phyloP scores from a whole-genome alignment of 2,888 invertebrate genomes.

The Drosophila nr. medialis region DNA sequence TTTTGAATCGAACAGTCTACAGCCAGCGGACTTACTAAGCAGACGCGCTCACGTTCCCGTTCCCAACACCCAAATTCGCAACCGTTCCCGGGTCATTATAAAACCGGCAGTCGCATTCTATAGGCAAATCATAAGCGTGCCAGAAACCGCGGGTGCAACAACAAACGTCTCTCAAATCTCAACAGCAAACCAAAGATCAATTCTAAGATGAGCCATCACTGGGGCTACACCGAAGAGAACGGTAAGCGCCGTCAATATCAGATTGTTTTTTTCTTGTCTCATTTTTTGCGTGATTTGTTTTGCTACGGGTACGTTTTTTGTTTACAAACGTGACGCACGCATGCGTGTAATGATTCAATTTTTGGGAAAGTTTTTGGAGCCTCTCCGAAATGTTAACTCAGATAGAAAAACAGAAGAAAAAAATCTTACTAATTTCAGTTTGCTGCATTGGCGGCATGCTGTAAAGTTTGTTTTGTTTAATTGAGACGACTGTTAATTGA shows the following conservation, averaged over 20 bases:
- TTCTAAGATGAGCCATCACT: slow-evolving; percentile 74
- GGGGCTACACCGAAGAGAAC: slow-evolving; percentile 82
- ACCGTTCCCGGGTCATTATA: slow-evolving; percentile 34
- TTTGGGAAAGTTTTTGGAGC: slow-evolving; percentile 39
- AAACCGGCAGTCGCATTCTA: slow-evolving; percentile 26
- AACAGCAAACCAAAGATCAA: slow-evolving; percentile 31
- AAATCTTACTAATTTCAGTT: slow-evolving; percentile 2
- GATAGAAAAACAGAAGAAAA: background rate
- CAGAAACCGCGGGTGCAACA: slow-evolving; percentile 58
- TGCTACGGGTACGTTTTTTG: slow-evolving; percentile 37
- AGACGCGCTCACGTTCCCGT: slow-evolving; percentile 49
- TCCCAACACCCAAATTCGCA: slow-evolving; percentile 4
- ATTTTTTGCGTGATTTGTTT: slow-evolving; percentile 43
- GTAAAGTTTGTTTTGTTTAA: slow-evolving; percentile 29
- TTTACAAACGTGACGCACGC: slow-evolving; percentile 52
- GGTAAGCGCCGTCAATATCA: slow-evolving; percentile 60
- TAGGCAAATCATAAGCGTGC: slow-evolving; percentile 49
- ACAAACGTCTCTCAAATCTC: slow-evolving; percentile 19
- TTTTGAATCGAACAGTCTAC: slow-evolving; percentile 75
- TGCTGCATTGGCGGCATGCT: slow-evolving; percentile 7
- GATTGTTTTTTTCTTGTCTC: background rate
- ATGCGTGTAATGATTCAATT: slow-evolving; percentile 44
- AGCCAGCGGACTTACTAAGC: slow-evolving; percentile 74
- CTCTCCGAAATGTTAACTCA: background rate
- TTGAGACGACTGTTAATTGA: slow-evolving; percentile 40